A percentile compares a stretch with the other conserved stretches of the same genome.
phyloP scores from a whole-genome alignment of 2,113 vertebrate species.

The Nerophis ophidion region DNA sequence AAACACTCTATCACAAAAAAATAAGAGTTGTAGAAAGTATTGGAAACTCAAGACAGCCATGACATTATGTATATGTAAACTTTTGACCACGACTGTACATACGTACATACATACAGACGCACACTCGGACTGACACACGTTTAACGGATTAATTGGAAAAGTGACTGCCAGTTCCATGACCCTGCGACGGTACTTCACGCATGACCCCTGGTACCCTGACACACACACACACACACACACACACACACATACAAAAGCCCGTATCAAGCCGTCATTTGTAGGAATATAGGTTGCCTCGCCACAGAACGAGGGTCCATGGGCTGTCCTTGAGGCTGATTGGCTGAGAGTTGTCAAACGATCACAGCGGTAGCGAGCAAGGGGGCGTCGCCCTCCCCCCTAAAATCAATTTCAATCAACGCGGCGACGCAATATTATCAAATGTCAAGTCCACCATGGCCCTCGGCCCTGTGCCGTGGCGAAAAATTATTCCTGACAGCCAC shows the following conservation, averaged over 20 bases:
- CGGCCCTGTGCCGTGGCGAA: constrained; percentile 72
- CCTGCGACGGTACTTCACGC: constrained; percentile 55
- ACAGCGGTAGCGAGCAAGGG: constrained; percentile 49
- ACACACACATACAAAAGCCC: constrained; percentile 29
- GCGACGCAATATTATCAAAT: constrained; percentile 99
- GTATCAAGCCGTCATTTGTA: constrained; percentile 69
- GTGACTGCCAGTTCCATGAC: constrained; percentile 70
- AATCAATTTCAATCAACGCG: constrained; percentile 99
- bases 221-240: constrained; percentile 12
- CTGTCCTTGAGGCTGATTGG: constrained; percentile 84
- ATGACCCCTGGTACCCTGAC: constrained; percentile 39
- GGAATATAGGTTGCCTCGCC: constrained; percentile 75
- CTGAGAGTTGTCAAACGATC: constrained; percentile 81
- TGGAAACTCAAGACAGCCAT: no score
- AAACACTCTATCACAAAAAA: no score
- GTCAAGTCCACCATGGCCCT: constrained; percentile 86
- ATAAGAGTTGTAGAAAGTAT: no score
- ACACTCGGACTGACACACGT: constrained; percentile 5
- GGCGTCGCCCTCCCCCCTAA: constrained; percentile 36
- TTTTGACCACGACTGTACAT: no score
- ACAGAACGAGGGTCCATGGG: constrained; percentile 61
- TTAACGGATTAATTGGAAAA: constrained; percentile 70
- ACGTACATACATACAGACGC: no score
- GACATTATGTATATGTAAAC: no score
- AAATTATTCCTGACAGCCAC: constrained; percentile 99